Base-by-base conservation (phyloP, 2,888 invertebrate species). In the Pseudeuparius sepicola region DNA sequence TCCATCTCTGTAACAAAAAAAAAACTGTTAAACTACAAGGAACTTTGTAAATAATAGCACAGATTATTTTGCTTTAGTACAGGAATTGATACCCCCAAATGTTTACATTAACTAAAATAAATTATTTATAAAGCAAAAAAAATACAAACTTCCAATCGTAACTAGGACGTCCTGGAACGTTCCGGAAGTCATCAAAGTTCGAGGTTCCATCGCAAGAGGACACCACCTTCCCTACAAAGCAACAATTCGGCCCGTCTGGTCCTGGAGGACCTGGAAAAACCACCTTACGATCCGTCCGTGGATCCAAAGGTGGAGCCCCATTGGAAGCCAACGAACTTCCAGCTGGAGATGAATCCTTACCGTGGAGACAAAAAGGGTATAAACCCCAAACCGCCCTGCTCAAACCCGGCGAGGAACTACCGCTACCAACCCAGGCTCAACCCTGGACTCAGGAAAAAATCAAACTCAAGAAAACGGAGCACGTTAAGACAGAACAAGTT, bases 361-460 rank as follows among this genome's bases (percentile, higher is more conserved):
- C 70, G 12, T 73, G 73, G 72, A 58, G 71, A 45, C 53, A 42
- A 31, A 43, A 31, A 28, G 31, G 24, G 12, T 24, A 24, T 29
- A 42, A 16, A 36, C 31, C 15, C 18, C 32, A 40, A 27, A 11
- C 30, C n/a, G 14, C 13, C 15, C 4, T 23, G 13, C 20, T 9
- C 7, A 23, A 42, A 39, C 38, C 34, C 29, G 27, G 37, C 17
- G 44, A 45, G 31, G 47, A 54, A 34, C 29, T 36, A 40, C 40
- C 33, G 6, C 45, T 40, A 44, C 30, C 43, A 20, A 47, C 45
- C 36, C 52, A 54, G 25, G 53, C 63, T 29, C 63, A 69, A 50
- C 69, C 73, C 6, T 74, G 74, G 75, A 82, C 73, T 3, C 70
- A 80, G 50, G 75, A 82, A 59, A 14, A 76, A 73, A 62, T 71